Base-by-base conservation (phyloP, 2,113 vertebrate genomes). In the Oxygymnocypris stewartii region DNA sequence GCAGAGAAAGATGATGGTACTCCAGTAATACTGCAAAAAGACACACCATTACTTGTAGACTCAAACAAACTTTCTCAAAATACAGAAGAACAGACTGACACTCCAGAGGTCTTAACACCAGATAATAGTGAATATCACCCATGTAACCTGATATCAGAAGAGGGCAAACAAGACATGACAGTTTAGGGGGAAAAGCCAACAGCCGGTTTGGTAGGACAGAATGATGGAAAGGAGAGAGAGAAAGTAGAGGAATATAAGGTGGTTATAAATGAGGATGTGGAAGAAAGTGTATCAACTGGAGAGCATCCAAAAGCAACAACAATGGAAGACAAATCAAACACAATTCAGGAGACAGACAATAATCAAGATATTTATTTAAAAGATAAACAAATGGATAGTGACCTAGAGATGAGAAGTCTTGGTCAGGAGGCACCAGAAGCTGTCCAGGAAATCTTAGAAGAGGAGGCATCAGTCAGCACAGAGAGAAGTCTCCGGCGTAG, bases 21-120 rank as follows among this genome's bases (percentile, higher is more conserved):
- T 80, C 51, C 54, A 61, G 10, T 80, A 40, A 42, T 80, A n/a
- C 54, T 80, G n/a, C n/a, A n/a, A n/a, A n/a, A 79, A 59, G 31
- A 28, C 54, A 79, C 54, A 13, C 18, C 40, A 61, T 4, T 61
- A 37, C 31, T 79, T 57, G 54, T 54, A 61, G 78, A 79, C 23
- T 61, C 61, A n/a, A 79, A 40, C 78, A 79, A 59, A 13, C 78
- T 40, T 37, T 6, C 35, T 9, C 49, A 79, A 79, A 40, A 37
- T 18, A 61, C 18, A 37, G 51, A 40, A 59, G 51, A 20, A 12
- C 31, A 79, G 9, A 40, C 1, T 37, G 14, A 78, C 13, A 78
- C 4, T 78, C 6, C 6, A 31, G 47, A 78, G 20, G 25, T 28
- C 7, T 16, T 10, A 54, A 10, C 3, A 61, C 20, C 54, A 80